Conservation (phyloP, 2,888 invertebrate genomes). For the Dryocosmus kuriphilus region DNA sequence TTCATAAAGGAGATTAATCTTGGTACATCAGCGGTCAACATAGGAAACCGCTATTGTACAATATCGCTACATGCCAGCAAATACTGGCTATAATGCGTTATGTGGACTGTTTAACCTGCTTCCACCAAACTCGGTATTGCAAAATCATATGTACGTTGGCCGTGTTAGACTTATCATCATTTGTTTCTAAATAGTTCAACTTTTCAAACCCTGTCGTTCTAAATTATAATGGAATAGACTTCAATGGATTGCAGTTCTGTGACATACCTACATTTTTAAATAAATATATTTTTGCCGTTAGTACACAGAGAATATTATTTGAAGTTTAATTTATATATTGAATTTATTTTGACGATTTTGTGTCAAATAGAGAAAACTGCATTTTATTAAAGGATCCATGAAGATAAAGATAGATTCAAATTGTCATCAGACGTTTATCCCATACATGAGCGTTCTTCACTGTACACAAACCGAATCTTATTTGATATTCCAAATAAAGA, state of each 20-base stretch:
- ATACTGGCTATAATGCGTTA: slow-evolving; percentile 28
- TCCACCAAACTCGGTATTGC: slow-evolving; percentile 14
- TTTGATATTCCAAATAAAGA: too few species aligned
- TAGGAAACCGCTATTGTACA: slow-evolving; percentile 33
- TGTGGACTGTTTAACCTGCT: slow-evolving; percentile 35
- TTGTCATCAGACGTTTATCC: too few species aligned
- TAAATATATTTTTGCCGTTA: too few species aligned
- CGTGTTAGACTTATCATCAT: slow-evolving; percentile 2
- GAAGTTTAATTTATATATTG: too few species aligned
- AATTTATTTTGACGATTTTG: too few species aligned
- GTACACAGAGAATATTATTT: too few species aligned
- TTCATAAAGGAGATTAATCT: slow-evolving; percentile 63
- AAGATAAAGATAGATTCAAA: too few species aligned
- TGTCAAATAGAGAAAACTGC: too few species aligned
- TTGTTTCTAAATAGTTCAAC: neutral
- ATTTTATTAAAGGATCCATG: too few species aligned
- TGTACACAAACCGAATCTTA: too few species aligned
- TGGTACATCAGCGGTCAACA: slow-evolving; percentile 43
- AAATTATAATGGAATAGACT: neutral
- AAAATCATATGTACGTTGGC: slow-evolving; percentile 1
- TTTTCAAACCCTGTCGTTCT: neutral
- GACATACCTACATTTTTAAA: neutral
- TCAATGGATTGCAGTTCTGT: neutral
- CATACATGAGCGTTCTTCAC: too few species aligned
- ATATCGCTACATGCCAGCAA: slow-evolving; percentile 37